phyloP scores from a whole-genome alignment of 2,113 vertebrate genomes.

The Corythornis cristatus region DNA sequence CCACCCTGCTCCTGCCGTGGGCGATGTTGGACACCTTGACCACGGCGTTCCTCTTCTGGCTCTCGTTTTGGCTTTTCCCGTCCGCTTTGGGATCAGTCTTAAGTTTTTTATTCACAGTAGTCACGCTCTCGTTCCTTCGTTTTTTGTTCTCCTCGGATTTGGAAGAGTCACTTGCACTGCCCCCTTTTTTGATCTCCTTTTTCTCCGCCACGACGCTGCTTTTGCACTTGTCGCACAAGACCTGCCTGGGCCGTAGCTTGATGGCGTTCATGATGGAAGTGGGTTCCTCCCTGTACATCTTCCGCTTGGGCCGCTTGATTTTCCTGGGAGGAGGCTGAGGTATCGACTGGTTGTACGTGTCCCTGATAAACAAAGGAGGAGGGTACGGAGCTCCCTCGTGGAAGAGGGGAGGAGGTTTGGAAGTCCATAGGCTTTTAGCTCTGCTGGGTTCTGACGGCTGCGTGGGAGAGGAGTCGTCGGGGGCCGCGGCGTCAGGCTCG shows the following conservation, averaged over 20 bases:
- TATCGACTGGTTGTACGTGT: constrained; percentile 98
- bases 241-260: constrained; percentile 94
- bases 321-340: constrained; percentile 97
- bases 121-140: constrained; percentile 81
- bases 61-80: constrained; percentile 81
- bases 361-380: constrained; percentile 98
- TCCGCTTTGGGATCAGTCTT: constrained; percentile 88
- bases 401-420: constrained; percentile 93
- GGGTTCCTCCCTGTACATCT: constrained; percentile 95
- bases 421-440: constrained; percentile 84
- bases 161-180: constrained; percentile 81
- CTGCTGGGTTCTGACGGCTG: constrained; percentile 71
- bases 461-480: constrained; percentile 63
- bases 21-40: constrained; percentile 81
- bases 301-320: constrained; percentile 94
- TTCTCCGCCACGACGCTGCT: constrained; percentile 86
- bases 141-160: constrained; percentile 88
- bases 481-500: constrained; percentile 72
- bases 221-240: constrained; percentile 97
- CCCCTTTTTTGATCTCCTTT: constrained; percentile 85
- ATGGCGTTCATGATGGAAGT: constrained; percentile 99
- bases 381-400: constrained; percentile 95
- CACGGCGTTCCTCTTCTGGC: constrained; percentile 83
- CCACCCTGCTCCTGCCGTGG: constrained; percentile 81
- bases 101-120: constrained; percentile 89